Evolutionary conservation across 2,888 invertebrate species (phyloP), one percentile per base, ranked within the genome.

Genomic region (Hypselothyrea guttata): DNA sequence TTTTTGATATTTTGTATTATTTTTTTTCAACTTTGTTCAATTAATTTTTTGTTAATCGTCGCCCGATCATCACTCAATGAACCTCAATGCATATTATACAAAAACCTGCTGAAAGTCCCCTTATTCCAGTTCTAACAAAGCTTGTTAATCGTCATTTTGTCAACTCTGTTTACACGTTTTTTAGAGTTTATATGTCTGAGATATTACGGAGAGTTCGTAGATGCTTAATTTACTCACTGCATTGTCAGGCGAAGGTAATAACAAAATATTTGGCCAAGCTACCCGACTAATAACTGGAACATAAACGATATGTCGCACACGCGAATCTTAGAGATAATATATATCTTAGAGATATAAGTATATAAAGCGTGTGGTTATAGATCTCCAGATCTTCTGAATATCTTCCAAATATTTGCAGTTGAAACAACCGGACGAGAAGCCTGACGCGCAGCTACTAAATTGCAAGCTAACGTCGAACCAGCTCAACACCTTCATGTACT

Each of bases 301-400:
- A 76, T 83, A 77, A 77, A 81, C 76, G 57, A 66, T 75, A 69
- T 83, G 83, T 66, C 45, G 54, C 58, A 60, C 62, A 12, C 55
- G 28, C 61, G 42, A 5, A 18, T 41, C 31, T 63, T 51, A 22
- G 22, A 71, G 81, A 79, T 79, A 76, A 81, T 60, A 44, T n/a
- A n/a, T n/a, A n/a, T n/a, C n/a, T n/a, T n/a, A n/a, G n/a, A n/a
- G 35, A 37, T 15, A 16, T 16, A 11, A 16, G 16, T 18, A 38
- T 7, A n/a, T 11, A 28, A 28, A 9, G 38, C 9, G n/a, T n/a
- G 38, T 16, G n/a, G n/a, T n/a, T n/a, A 9, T 38, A 7, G 16
- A 5, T 34, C 34, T 13, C 34, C 13, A 4, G 9, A 34, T 28
- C 22, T 22, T 22, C 22, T 8, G 5, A 9, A 28, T 28, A 9